A percentile compares a stretch with the other conserved stretches of the same genome.
Conservation (phyloP, 2,888 invertebrate species). For the Kryphioiulus occultus region DNA sequence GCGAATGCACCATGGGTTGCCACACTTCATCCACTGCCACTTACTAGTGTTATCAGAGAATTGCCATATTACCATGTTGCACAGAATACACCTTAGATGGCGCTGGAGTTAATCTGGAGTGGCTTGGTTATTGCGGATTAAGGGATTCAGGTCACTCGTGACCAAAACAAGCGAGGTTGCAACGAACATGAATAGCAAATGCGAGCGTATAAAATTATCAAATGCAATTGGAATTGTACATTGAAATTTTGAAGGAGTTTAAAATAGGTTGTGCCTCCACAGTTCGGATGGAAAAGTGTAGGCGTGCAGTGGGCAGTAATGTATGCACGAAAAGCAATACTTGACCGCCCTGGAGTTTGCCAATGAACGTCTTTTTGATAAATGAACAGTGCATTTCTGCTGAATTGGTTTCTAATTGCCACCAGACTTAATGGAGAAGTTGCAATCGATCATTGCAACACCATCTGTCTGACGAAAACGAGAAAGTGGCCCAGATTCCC, state of each 20-base stretch:
- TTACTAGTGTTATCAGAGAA: too few species aligned
- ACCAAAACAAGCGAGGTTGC: not conserved
- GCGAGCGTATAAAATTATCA: not conserved
- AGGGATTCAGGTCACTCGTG: not conserved
- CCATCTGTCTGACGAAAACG: not conserved
- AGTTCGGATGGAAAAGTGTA: not conserved
- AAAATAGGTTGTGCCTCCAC: slow-evolving; percentile 19
- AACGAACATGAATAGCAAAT: not conserved
- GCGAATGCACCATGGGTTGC: too few species aligned
- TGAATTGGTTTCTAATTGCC: not conserved
- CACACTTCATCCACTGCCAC: too few species aligned
- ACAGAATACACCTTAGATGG: not conserved
- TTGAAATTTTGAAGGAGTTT: not conserved
- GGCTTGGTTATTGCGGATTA: not conserved
- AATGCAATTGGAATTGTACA: not conserved
- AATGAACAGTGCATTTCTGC: not conserved
- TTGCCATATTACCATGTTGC: too few species aligned
- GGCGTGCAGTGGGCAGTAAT: not conserved
- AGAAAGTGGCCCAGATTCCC: not conserved
- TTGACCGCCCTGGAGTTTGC: not conserved
- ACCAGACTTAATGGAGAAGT: not conserved
- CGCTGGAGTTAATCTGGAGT: not conserved
- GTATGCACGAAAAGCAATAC: not conserved
- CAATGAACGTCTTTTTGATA: not conserved
- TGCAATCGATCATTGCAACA: slow-evolving; percentile 35